Evolutionary conservation across 2,888 invertebrate species (phyloP).

Genomic region (Shargacucullia verbasci): DNA sequence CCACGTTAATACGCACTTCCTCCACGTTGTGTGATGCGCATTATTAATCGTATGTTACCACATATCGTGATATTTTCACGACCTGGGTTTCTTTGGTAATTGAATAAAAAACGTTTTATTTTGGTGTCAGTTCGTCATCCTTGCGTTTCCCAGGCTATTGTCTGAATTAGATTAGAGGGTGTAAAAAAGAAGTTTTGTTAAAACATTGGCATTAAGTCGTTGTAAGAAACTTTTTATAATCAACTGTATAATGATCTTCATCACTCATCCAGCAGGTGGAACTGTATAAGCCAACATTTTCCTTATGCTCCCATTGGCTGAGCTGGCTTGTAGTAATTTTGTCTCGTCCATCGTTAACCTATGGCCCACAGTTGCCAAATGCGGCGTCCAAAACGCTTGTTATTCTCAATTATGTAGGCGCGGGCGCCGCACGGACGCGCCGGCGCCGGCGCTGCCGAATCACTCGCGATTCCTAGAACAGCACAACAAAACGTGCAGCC

Average conservation of each 20-base stretch:
- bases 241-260: no score
- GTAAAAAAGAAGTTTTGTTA: no score
- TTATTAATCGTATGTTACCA: background rate
- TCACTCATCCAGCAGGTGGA: no score
- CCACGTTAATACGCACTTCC: constrained; percentile 22
- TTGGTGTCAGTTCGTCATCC: no score
- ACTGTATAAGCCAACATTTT: background rate
- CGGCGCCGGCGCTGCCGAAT: constrained; percentile 34
- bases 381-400: constrained; percentile 25
- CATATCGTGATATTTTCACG: background rate
- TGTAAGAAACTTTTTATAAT: no score
- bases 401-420: constrained; percentile 31
- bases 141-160: no score
- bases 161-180: no score
- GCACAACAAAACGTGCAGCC: constrained; percentile 31
- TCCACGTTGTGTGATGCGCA: background rate
- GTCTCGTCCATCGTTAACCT: constrained; percentile 51
- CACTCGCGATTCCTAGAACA: constrained; percentile 48
- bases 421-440: constrained; percentile 38
- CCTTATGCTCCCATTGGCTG: constrained; percentile 28
- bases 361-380: constrained; percentile 32
- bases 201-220: no score
- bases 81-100: background rate
- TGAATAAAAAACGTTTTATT: background rate
- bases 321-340: constrained; percentile 7